Base-by-base conservation (phyloP, 2,888 invertebrate genomes). In the Tiphia femorata region DNA sequence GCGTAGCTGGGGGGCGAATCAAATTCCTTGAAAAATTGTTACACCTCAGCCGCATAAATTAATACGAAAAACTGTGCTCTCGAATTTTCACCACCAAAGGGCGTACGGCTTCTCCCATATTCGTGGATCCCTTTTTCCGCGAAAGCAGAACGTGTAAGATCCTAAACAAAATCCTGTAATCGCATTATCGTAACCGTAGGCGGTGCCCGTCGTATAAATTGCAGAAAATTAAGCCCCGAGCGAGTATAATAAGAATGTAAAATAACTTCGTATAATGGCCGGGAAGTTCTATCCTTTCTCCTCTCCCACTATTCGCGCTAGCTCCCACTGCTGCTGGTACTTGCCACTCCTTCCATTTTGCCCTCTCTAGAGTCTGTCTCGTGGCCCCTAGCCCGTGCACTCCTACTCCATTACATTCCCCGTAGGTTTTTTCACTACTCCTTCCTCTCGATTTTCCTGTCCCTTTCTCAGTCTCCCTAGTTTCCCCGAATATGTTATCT, bases 191-290 rank as follows among this genome's bases (percentile, higher is more conserved):
- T 12, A 14, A 12, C 33, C 12, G 12, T 2, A 33, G 25, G 8
- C 25, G 25, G 33, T 33, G 33, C 33, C 14, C 33, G 33, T n/a
- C 8, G 12, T 33, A 33, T 33, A 33, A 33, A 33, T 33, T 33
- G 33, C n/a, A n/a, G 14, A 33, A 33, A 14, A 33, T 33, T 14
- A 33, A 14, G 33, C 14, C n/a, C 12, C 33, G 33, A 33, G 33
- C 33, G 33, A 14, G 14, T 14, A 14, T 33, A 33, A 33, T 5
- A 33, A 33, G 14, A 33, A 33, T 33, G 14, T 33, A 33, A 33
- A 33, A 33, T 33, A 33, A 33, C 33, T 33, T 33, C 33, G 33
- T 14, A 33, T 33, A 33, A 33, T 33, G 33, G 33, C 5, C 25
- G 6, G 33, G 33, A 33, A 14, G 7, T 4, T 33, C 33, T 33